phyloP scores from a whole-genome alignment of 2,113 vertebrate genomes.

The Tangachromis dhanisi region DNA sequence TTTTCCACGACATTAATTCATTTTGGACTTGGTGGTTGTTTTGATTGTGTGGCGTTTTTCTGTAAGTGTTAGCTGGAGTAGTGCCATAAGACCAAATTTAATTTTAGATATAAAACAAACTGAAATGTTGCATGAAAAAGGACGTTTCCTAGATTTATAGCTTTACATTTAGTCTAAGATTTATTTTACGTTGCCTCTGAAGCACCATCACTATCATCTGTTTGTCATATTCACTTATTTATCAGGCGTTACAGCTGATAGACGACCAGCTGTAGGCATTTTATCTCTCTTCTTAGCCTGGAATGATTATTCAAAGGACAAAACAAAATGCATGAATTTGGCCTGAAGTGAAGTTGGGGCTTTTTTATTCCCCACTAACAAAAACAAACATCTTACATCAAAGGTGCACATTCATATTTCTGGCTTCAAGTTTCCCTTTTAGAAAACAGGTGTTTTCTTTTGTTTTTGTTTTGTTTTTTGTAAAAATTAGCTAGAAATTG shows the following conservation, averaged over 20 bases:
- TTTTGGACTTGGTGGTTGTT: background rate
- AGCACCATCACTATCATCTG: background rate
- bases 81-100: background rate
- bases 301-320: background rate
- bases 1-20: background rate
- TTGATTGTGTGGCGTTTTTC: background rate
- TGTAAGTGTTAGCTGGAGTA: background rate
- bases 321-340: background rate
- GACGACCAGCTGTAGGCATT: background rate
- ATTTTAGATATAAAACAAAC: background rate
- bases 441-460: background rate
- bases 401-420: background rate
- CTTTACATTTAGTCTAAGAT: background rate
- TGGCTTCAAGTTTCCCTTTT: background rate
- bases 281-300: background rate
- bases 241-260: background rate
- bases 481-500: background rate
- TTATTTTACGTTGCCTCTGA: background rate
- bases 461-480: background rate
- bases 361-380: background rate
- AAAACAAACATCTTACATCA: slow-evolving; percentile 1
- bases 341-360: background rate
- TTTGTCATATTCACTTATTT: background rate
- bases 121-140: background rate
- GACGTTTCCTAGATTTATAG: background rate